Evolutionary conservation across 2,888 invertebrate genomes (phyloP).

Genomic region (Anticlea derivata): DNA sequence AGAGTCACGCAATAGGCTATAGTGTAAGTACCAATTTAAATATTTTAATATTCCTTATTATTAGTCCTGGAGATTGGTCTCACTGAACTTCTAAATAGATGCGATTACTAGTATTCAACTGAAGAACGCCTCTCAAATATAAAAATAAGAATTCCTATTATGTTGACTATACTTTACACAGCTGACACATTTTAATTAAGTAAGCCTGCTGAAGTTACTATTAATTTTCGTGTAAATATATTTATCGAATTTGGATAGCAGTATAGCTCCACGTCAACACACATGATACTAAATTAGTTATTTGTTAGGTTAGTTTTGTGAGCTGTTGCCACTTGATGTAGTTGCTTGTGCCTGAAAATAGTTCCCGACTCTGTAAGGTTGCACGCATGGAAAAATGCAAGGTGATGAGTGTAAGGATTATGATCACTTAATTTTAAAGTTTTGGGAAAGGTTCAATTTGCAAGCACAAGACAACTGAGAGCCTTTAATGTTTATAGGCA

Average conservation of each 20-base stretch:
- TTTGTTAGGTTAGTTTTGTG: constrained; percentile 37
- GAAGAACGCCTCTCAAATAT: background rate
- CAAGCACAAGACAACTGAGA: constrained; percentile 67
- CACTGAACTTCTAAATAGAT: background rate
- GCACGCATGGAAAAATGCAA: constrained; percentile 72
- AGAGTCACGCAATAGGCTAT: background rate
- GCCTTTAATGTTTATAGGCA: constrained; percentile 65
- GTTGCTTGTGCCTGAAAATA: constrained; percentile 70
- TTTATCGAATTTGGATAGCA: constrained; percentile 15
- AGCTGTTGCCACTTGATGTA: constrained; percentile 54
- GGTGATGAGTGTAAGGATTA: constrained; percentile 76
- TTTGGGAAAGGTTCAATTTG: constrained; percentile 64
- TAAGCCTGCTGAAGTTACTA: constrained; percentile 29
- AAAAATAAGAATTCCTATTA: no score
- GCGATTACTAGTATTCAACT: background rate
- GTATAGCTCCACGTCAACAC: background rate
- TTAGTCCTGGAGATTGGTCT: no score
- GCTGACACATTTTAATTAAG: constrained; percentile 20
- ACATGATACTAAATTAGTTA: constrained; percentile 4
- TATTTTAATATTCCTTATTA: no score
- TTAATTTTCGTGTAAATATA: constrained; percentile 19
- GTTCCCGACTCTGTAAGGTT: constrained; percentile 74
- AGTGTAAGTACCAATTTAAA: no score
- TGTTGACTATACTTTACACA: background rate
- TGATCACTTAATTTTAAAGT: constrained; percentile 48